phyloP scores from a whole-genome alignment of 2,888 invertebrate species.

The Lymantria monacha region DNA sequence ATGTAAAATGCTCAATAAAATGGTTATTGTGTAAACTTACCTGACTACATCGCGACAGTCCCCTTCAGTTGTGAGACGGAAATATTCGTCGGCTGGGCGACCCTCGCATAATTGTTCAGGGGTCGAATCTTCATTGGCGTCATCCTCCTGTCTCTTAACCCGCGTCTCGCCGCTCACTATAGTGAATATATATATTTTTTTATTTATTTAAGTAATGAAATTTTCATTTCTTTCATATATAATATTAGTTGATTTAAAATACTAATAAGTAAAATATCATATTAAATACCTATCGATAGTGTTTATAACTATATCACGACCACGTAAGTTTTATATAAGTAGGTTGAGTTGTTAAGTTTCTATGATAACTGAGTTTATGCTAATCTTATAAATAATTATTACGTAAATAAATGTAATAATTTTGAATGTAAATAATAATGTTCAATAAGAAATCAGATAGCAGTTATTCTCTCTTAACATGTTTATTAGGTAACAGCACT shows the following conservation, averaged over 20 bases:
- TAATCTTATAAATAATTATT: no score
- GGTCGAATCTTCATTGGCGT: constrained; percentile 83
- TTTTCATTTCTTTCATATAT: no score
- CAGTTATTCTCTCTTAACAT: constrained; percentile 27
- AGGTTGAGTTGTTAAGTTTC: no score
- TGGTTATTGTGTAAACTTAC: constrained; percentile 71
- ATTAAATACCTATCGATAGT: no score
- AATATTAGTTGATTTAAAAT: no score
- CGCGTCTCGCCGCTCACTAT: constrained; percentile 71
- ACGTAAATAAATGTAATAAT: no score
- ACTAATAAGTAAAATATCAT: no score
- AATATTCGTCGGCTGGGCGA: constrained; percentile 95
- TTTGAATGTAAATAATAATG: constrained; percentile 1
- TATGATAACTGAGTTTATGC: no score
- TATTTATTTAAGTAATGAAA: no score
- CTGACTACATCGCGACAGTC: constrained; percentile 97
- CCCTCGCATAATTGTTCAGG: constrained; percentile 93
- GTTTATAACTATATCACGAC: no score
- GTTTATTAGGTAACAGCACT: constrained; percentile 69
- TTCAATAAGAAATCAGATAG: constrained; percentile 12
- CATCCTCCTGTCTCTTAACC: constrained; percentile 86
- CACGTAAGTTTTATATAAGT: no score
- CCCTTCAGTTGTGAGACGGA: constrained; percentile 90
- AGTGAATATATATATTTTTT: constrained; percentile 1
- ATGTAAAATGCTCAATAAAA: constrained; percentile 15